phyloP scores from a whole-genome alignment of 2,888 invertebrate genomes.

The Danaus chrysippus region DNA sequence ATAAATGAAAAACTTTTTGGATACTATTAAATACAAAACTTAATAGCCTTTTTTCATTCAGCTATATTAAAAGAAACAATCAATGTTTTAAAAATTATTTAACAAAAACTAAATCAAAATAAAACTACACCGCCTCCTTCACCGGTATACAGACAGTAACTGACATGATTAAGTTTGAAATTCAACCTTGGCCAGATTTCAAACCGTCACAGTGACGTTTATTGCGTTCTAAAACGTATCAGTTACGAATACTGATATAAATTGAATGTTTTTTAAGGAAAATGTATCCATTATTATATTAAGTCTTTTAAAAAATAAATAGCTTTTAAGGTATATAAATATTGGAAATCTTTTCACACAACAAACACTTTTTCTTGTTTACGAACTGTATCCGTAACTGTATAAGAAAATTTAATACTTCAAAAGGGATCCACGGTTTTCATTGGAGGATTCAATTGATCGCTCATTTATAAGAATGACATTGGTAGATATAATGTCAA shows the following conservation, averaged over 20 bases:
- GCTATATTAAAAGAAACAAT: constrained; percentile 14
- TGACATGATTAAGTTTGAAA: constrained; percentile 29
- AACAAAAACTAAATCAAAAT: constrained; percentile 52
- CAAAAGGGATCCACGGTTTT: neutral
- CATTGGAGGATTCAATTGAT: neutral
- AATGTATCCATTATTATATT: too few species aligned
- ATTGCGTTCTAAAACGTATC: constrained; percentile 1
- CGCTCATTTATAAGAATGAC: neutral
- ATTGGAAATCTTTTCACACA: neutral
- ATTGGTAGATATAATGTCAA: constrained; percentile 10
- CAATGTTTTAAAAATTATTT: constrained; percentile 34
- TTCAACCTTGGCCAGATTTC: neutral
- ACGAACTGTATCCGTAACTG: neutral
- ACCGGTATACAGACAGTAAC: constrained; percentile 50
- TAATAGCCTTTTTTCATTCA: constrained; percentile 6
- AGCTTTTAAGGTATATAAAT: neutral
- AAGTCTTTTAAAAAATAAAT: too few species aligned
- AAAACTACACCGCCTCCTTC: constrained; percentile 51
- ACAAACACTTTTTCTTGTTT: neutral
- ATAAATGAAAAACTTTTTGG: constrained; percentile 4
- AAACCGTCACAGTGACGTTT: neutral
- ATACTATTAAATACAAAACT: neutral
- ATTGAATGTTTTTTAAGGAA: too few species aligned
- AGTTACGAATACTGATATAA: neutral
- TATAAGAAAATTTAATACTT: too few species aligned